phyloP scores from a whole-genome alignment of 2,888 invertebrate species.

The Ormyrus thymus region DNA sequence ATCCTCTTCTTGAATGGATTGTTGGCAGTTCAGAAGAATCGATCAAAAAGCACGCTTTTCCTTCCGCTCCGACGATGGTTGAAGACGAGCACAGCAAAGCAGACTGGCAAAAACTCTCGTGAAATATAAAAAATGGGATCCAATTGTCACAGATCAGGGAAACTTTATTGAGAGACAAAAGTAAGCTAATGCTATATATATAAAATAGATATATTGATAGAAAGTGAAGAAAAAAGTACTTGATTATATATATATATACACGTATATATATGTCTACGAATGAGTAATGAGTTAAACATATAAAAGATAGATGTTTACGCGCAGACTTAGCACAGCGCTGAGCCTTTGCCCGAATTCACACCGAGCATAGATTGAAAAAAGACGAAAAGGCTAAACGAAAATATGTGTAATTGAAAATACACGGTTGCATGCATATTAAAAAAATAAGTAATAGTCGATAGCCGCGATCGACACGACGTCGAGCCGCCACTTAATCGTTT shows the following conservation, averaged over 20 bases:
- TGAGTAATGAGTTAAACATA: constrained; percentile 44
- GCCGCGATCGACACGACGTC: constrained; percentile 64
- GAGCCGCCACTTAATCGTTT: constrained; percentile 62
- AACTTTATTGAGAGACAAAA: constrained; percentile 46
- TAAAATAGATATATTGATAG: constrained; percentile 23
- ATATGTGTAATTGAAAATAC: constrained; percentile 57
- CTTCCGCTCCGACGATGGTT: constrained; percentile 46
- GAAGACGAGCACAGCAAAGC: constrained; percentile 17
- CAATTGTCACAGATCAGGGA: constrained; percentile 45
- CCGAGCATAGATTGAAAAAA: constrained; percentile 53
- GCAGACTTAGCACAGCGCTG: constrained; percentile 65
- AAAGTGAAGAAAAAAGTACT: constrained; percentile 36
- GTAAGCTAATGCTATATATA: constrained; percentile 44
- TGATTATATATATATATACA: constrained; percentile 17
- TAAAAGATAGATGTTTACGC: constrained; percentile 54
- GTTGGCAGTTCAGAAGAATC: constrained; percentile 17
- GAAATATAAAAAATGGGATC: constrained; percentile 41
- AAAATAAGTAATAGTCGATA: constrained; percentile 62
- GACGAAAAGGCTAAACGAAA: constrained; percentile 30
- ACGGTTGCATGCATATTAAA: constrained; percentile 61
- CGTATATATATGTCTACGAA: constrained; percentile 37
- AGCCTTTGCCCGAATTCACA: constrained; percentile 57
- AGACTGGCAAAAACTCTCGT: constrained; percentile 39
- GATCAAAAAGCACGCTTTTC: constrained; percentile 19
- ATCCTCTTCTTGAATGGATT: constrained; percentile 25